Evolutionary conservation across 2,113 vertebrate genomes (phyloP).

Genomic region (Corynorhinus townsendii): DNA sequence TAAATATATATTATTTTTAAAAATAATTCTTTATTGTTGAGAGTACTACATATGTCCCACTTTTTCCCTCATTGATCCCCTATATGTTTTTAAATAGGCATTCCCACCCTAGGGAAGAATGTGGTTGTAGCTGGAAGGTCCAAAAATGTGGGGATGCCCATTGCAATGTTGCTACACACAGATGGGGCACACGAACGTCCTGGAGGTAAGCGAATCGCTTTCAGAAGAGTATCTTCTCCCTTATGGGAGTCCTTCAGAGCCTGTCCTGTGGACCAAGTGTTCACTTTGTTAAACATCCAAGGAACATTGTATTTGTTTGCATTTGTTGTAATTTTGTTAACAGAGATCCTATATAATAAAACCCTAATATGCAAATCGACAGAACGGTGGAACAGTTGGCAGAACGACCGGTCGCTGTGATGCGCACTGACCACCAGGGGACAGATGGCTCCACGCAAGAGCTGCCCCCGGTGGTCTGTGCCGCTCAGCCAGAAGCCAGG

Average conservation of each 20-base stretch:
- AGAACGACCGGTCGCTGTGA: too few species aligned
- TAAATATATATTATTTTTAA: not conserved
- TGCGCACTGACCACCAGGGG: too few species aligned
- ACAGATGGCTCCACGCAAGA: too few species aligned
- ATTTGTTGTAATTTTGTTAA: not conserved
- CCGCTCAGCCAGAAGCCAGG: too few species aligned
- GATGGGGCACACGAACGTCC: conserved; percentile 94
- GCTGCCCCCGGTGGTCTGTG: too few species aligned
- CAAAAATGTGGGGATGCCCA: conserved; percentile 99
- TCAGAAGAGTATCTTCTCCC: not conserved
- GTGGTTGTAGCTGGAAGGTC: conserved; percentile 96
- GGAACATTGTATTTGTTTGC: not conserved
- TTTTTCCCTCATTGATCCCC: too few species aligned
- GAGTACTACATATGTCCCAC: too few species aligned
- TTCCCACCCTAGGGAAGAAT: conserved; percentile 94
- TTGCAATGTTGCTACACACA: conserved; percentile 96
- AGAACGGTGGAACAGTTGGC: too few species aligned
- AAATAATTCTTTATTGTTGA: too few species aligned
- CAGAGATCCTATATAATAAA: not conserved
- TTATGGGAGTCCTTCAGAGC: not conserved
- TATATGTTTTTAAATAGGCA: conserved; percentile 80
- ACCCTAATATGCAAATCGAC: too few species aligned
- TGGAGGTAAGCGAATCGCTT: conserved; percentile 83
- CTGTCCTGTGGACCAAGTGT: not conserved
- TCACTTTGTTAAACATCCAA: not conserved